Evolutionary conservation across 2,888 invertebrate genomes (phyloP), one percentile per base, ranked within the genome.

Genomic region (Acronicta psi): DNA sequence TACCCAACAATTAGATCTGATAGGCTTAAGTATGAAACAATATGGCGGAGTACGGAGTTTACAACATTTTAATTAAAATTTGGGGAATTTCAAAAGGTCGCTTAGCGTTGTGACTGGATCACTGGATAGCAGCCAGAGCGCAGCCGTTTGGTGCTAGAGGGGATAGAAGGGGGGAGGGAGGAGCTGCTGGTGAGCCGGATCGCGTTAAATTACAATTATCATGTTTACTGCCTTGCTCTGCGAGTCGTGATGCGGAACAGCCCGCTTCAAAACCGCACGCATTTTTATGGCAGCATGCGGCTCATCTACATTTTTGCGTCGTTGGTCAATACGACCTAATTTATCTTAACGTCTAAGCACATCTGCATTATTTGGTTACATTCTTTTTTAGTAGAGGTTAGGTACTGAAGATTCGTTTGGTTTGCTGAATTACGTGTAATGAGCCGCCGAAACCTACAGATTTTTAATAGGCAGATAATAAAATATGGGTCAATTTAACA

Each of bases 41-140:
- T 70, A 75, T 71, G 71, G 75, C 75, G 25, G 77, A 77, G 76
- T 73, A 67, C 75, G 70, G 70, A 84, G 79, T 84, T 85, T 80
- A 80, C 76, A 86, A 85, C 83, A 80, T 84, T 89, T 88, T 89
- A 89, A 91, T 91, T 90, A 91, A 89, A 88, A 89, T 89, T 88
- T 79, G 75, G 83, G 79, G 81, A 77, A 84, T 85, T 84, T 83
- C 78, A 84, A 89, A 90, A 88, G 88, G 86, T 87, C 83, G 85
- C 81, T 85, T 84, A 80, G 83, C 82, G 77, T 83, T 77, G 82
- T 85, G 86, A 83, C 87, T 85, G 83, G 80, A 85, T 88, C 85
- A 86, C 83, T 78, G 81, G 74, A 63, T 81, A 64, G 68, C 72
- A 64, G 65, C 71, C 69, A 80, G 77, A 78, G 81, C 81, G 81